These are phyloP conservation scores for Delia radicum DNA, from an alignment of 1,140 invertebrate genomes.

Conservation along the genomic window DNA sequence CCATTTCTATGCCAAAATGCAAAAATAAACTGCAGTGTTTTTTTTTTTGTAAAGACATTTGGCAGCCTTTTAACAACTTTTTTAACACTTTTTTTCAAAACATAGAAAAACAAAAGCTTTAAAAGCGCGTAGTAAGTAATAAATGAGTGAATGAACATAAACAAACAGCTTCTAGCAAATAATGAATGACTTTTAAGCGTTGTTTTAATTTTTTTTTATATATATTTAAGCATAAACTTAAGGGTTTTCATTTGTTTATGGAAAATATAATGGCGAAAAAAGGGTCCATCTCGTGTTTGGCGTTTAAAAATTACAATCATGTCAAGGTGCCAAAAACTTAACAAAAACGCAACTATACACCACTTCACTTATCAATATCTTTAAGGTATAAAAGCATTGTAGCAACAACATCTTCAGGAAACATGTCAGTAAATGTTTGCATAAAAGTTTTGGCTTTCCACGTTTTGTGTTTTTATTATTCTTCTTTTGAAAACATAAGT, in stretches of 20 bases:
- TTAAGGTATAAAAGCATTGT: neutral
- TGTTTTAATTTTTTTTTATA: no score
- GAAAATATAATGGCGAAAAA: neutral
- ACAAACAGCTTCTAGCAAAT: neutral
- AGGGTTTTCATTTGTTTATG: neutral
- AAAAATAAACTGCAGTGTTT: neutral
- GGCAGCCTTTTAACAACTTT: neutral
- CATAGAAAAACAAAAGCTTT: no score
- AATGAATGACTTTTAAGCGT: neutral
- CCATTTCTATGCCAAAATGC: neutral
- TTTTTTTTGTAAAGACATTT: neutral
- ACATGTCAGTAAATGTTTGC: slow-evolving; percentile 21
- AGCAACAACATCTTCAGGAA: neutral
- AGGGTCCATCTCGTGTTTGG: neutral
- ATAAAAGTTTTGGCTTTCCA: slow-evolving; percentile 17
- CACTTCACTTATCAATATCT: neutral
- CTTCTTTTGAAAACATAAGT: neutral
- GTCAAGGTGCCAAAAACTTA: slow-evolving; percentile 22
- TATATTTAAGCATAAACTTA: neutral
- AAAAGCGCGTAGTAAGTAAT: neutral
- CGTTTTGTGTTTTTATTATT: neutral
- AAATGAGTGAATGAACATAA: neutral
- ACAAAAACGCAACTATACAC: slow-evolving; percentile 3
- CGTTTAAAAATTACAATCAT: slow-evolving; percentile 14
- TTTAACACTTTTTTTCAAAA: neutral